Evolutionary conservation across 1,140 invertebrate genomes (phyloP).

Genomic region (Oppia nitens): DNA sequence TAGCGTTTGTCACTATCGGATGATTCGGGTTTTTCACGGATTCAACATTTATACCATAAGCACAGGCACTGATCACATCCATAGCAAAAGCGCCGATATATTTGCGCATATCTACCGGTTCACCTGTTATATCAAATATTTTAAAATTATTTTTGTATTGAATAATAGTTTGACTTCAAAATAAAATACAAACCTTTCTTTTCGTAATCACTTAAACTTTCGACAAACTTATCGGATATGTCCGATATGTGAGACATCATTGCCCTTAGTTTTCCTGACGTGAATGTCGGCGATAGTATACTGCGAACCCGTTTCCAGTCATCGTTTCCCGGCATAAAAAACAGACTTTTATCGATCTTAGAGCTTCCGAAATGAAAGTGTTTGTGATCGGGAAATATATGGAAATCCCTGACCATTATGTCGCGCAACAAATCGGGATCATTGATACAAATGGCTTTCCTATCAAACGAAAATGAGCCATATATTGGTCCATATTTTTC

Average conservation of each 20-base stretch:
- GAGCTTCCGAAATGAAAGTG: neutral
- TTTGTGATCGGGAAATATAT: conserved; percentile 17
- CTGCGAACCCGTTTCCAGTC: conserved; percentile 13
- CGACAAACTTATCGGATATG: conserved; percentile 6
- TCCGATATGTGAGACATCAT: conserved; percentile 1
- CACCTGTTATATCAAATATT: neutral
- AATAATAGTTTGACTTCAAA: neutral
- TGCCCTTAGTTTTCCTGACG: conserved; percentile 11
- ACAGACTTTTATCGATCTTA: conserved; percentile 3
- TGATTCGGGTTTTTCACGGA: conserved; percentile 33
- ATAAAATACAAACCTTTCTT: neutral
- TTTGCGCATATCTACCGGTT: conserved; percentile 20
- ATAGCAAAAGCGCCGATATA: conserved; percentile 33
- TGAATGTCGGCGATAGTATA: conserved; percentile 10
- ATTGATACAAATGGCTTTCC: conserved; percentile 4
- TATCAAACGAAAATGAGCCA: conserved; percentile 4
- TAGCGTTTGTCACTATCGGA: conserved; percentile 25
- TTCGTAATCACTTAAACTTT: neutral
- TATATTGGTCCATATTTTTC: conserved; percentile 4
- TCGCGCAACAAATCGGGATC: conserved; percentile 16
- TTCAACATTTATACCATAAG: conserved; percentile 39
- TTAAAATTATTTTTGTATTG: neutral
- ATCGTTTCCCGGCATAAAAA: conserved; percentile 12
- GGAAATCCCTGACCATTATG: conserved; percentile 21
- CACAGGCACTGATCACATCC: conserved; percentile 38